A percentile compares a stretch with the other conserved stretches of the same genome.
Evolutionary conservation across 2,888 invertebrate genomes (phyloP).

Genomic region (Sepiola atlantica): DNA sequence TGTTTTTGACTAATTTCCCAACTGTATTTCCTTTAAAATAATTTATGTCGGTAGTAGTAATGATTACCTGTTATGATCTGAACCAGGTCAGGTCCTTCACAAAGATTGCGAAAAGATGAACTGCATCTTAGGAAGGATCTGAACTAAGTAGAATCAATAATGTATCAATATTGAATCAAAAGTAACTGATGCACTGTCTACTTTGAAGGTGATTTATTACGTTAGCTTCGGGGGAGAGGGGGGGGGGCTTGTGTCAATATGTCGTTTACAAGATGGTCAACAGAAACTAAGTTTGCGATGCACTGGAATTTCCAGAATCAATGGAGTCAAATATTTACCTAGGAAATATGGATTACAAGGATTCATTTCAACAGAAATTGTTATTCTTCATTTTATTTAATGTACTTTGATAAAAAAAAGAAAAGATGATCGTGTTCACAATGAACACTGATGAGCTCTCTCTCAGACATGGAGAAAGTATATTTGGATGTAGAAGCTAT

Average conservation of each 20-base stretch:
- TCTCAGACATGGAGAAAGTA: too few relatives aligned
- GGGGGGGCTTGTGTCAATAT: not conserved
- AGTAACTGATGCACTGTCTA: not conserved
- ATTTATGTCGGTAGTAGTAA: too few relatives aligned
- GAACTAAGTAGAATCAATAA: not conserved
- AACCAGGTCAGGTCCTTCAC: not conserved
- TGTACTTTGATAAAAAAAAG: not conserved
- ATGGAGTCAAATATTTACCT: not conserved
- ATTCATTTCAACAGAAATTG: not conserved
- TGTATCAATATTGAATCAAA: not conserved
- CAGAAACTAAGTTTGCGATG: not conserved
- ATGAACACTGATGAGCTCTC: too few relatives aligned
- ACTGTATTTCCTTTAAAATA: too few relatives aligned
- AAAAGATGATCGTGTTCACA: too few relatives aligned
- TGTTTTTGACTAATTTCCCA: too few relatives aligned
- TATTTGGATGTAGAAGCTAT: too few relatives aligned
- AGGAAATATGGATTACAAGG: not conserved
- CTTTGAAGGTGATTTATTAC: not conserved
- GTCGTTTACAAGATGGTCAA: not conserved
- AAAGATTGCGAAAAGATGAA: not conserved
- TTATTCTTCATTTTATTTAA: not conserved
- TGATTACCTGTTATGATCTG: too few relatives aligned
- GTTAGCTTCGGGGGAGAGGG: not conserved
- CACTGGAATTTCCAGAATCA: not conserved
- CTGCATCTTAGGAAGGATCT: constrained; percentile 1